Conservation (phyloP, 1,140 invertebrate genomes). For the Trachymyrmex septentrionalis region DNA sequence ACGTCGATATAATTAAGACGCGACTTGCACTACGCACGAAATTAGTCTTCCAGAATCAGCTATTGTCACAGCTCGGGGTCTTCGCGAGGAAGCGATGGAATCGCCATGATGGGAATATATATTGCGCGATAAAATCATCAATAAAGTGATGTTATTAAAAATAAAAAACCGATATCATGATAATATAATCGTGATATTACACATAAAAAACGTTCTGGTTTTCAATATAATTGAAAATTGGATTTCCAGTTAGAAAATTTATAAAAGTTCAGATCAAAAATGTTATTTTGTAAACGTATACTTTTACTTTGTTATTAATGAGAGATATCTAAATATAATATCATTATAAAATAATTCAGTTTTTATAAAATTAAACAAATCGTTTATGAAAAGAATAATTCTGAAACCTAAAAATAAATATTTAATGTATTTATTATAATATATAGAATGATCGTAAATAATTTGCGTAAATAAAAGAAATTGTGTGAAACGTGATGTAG, state of each 20-base stretch:
- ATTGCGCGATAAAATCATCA: background rate
- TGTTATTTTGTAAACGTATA: too few species aligned
- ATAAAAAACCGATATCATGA: background rate
- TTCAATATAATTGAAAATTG: background rate
- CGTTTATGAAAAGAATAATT: too few species aligned
- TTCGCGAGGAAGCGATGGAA: background rate
- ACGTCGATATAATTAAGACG: constrained; percentile 81
- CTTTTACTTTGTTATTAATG: too few species aligned
- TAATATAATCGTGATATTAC: background rate
- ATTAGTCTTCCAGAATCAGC: constrained; percentile 68
- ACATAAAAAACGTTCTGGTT: background rate
- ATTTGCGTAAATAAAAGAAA: background rate
- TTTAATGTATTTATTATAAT: too few species aligned
- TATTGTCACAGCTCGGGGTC: background rate
- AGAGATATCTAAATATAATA: too few species aligned
- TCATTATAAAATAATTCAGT: too few species aligned
- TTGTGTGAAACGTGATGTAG: background rate
- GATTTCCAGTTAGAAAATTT: background rate
- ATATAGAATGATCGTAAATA: too few species aligned
- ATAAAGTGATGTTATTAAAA: background rate
- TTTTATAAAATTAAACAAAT: too few species aligned
- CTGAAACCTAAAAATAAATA: too few species aligned
- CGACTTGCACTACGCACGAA: constrained; percentile 65
- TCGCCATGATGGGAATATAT: background rate
- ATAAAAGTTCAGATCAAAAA: background rate